Percentiles rank a stretch among this genome's conserved stretches.
These are phyloP conservation scores for Atherinosoma microstoma DNA, from an alignment of 2,797 vertebrate species.

Conservation along the genomic window DNA sequence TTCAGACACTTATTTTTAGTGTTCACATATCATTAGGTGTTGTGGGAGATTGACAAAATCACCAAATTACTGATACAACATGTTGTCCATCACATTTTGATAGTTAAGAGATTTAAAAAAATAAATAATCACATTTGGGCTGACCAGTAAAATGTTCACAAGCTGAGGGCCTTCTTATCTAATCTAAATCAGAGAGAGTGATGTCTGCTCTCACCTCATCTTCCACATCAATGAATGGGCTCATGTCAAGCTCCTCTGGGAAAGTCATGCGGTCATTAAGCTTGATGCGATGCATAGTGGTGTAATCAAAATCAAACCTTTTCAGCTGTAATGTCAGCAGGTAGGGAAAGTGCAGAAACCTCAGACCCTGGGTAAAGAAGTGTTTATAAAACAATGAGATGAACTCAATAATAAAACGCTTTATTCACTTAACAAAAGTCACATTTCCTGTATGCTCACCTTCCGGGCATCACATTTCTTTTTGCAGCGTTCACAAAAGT, in stretches of 20 bases:
- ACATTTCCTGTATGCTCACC: constrained; percentile 79
- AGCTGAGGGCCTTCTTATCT: background rate
- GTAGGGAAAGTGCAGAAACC: constrained; percentile 97
- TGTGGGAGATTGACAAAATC: background rate
- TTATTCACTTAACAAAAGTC: constrained; percentile 15
- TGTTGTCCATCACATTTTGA: background rate
- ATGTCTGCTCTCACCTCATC: constrained; percentile 90
- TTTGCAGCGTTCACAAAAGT: constrained; percentile 98
- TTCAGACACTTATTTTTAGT: background rate
- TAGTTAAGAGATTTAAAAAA: background rate
- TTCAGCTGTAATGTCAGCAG: constrained; percentile 96
- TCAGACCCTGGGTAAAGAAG: constrained; percentile 86
- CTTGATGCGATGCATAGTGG: constrained; percentile 99
- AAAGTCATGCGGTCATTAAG: constrained; percentile 99
- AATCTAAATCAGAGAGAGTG: constrained; percentile 22
- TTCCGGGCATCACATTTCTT: constrained; percentile 99
- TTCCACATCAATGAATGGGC: constrained; percentile 96
- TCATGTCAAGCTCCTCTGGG: constrained; percentile 98
- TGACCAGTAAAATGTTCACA: background rate
- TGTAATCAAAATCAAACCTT: constrained; percentile 99
- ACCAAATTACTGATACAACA: background rate
- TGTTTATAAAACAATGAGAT: constrained; percentile 12
- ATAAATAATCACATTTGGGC: background rate
- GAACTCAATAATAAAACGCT: constrained; percentile 6
- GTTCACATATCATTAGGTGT: background rate